Evolutionary conservation across 2,797 vertebrate genomes (phyloP).

Genomic region (Philypnodon macrostomus): DNA sequence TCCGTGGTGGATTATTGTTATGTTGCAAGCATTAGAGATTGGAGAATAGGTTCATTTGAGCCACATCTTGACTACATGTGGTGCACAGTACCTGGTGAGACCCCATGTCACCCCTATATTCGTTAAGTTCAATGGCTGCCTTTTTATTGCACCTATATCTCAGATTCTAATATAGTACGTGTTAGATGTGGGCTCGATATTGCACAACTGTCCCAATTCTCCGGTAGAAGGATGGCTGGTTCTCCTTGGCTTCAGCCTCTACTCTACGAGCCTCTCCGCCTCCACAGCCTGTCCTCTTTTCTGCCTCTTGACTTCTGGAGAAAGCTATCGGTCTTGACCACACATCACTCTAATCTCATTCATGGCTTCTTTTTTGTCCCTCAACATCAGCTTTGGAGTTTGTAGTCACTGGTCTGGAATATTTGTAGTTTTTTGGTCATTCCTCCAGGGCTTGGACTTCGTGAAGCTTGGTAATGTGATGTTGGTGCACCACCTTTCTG

Average conservation of each 20-base stretch:
- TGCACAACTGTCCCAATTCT: constrained; percentile 4
- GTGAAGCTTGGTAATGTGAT: constrained; percentile 26
- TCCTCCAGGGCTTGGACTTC: constrained; percentile 23
- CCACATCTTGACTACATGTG: background rate
- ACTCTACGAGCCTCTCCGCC: background rate
- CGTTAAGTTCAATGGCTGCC: background rate
- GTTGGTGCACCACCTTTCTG: constrained; percentile 45
- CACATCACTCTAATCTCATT: constrained; percentile 58
- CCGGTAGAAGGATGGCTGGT: background rate
- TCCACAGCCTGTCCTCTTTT: constrained; percentile 47
- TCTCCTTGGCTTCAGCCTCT: constrained; percentile 3
- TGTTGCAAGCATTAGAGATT: constrained; percentile 2
- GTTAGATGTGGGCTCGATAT: background rate
- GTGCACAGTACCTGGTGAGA: background rate
- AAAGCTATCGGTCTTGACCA: constrained; percentile 51
- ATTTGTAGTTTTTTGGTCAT: constrained; percentile 31
- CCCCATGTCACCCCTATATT: background rate
- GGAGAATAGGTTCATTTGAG: background rate
- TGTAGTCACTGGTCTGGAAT: constrained; percentile 26
- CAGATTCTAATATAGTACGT: background rate
- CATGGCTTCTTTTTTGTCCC: constrained; percentile 12
- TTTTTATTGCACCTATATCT: background rate
- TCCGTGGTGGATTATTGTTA: too few relatives aligned
- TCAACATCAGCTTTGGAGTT: constrained; percentile 10
- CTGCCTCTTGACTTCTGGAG: constrained; percentile 47